Base-by-base conservation (phyloP, 2,113 vertebrate species). In the Circaetus cinerascens region DNA sequence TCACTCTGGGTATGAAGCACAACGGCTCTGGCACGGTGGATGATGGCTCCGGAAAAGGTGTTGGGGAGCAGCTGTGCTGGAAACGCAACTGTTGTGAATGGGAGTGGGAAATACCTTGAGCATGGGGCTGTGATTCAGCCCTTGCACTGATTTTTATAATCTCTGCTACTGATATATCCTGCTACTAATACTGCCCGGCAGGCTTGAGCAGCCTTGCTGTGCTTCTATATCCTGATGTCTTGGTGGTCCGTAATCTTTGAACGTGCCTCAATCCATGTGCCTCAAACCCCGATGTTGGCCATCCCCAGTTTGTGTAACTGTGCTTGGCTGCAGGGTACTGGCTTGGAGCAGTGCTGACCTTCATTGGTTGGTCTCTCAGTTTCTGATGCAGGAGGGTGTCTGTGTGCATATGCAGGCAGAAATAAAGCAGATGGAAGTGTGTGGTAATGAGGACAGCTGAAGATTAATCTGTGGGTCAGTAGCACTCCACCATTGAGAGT, bases 221-320 rank as follows among this genome's bases (percentile, higher is more conserved):
- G 41, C 53, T 45, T 60, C 40, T 23, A 7, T 11, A 13, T n/a
- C 22, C 29, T 8, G 7, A 32, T 19, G 45, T n/a, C 45, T 17
- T 20, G 20, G 34, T 38, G n/a, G 38, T 36, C 32, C 0, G 1
- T 53, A 10, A 25, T 41, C 38, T 62, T 34, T 15, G n/a, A 36
- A 14, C 3, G 32, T n/a, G n/a, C n/a, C n/a, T n/a, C n/a, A n/a
- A 32, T 43, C 50, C 43, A 5, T 8, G 7, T 13, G 20, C 12
- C 7, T 34, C 38, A 6, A 63, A 36, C 17, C 27, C 1, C 1
- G 3, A 1, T 1, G 22, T 13, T 64, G 48, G 8, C 22, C 9
- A 1, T 40, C 21, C 13, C 29, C 19, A 5, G 30, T 29, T 22
- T 0, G 5, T 5, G 22, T 8, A 5, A 9, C 15, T 1, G 7